Percentiles rank a stretch among this genome's conserved stretches.
These are phyloP conservation scores for Popillia japonica DNA, from an alignment of 1,140 invertebrate species.

Conservation along the genomic window DNA sequence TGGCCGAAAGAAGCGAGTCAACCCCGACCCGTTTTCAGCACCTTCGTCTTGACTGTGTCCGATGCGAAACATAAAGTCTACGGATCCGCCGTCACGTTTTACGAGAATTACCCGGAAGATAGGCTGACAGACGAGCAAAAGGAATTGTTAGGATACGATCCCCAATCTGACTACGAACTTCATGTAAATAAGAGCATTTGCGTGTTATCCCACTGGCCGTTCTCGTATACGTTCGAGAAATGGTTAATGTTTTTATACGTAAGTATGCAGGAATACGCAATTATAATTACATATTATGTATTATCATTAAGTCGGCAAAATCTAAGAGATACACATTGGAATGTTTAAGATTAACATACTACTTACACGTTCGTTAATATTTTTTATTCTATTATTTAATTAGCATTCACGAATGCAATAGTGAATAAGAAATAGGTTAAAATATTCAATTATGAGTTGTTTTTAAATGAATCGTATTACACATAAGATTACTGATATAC, in stretches of 20 bases:
- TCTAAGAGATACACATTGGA: neutral
- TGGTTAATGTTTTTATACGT: conserved; percentile 85
- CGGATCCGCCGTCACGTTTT: conserved; percentile 96
- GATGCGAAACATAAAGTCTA: conserved; percentile 94
- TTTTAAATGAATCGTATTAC: no score
- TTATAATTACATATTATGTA: no score
- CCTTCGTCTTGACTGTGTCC: conserved; percentile 95
- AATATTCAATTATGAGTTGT: no score
- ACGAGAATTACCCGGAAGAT: conserved; percentile 78
- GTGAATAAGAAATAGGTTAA: no score
- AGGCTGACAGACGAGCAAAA: conserved; percentile 75
- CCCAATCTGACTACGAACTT: conserved; percentile 68
- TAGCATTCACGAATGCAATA: no score
- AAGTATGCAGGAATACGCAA: conserved; percentile 50
- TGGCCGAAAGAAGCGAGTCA: conserved; percentile 88
- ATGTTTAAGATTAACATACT: neutral
- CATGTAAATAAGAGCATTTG: conserved; percentile 96
- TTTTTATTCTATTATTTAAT: no score
- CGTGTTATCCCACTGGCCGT: conserved; percentile 95
- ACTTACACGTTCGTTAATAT: no score
- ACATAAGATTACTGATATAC: no score
- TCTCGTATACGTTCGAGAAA: conserved; percentile 96
- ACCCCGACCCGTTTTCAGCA: conserved; percentile 93
- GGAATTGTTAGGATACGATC: conserved; percentile 68
- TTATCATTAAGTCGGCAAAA: no score